Evolutionary conservation across 1,140 invertebrate species (phyloP).

Genomic region (Himalopsyche phryganea): DNA sequence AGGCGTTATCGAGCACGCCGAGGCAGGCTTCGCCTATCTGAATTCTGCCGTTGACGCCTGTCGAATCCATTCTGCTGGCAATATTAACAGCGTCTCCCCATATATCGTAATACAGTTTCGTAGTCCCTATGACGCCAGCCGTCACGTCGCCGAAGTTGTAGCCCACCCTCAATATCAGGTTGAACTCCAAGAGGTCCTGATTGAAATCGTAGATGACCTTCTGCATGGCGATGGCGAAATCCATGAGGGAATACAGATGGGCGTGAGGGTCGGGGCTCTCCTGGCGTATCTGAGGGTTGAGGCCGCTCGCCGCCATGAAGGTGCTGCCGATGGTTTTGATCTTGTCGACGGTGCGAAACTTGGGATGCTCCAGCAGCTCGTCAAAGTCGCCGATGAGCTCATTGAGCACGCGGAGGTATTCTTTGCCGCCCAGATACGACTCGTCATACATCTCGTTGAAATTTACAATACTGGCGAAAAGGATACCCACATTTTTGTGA

Average conservation of each 20-base stretch:
- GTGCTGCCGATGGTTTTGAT: conserved; percentile 98
- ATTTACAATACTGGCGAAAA: conserved; percentile 94
- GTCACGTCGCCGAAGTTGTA: conserved; percentile 87
- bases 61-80: conserved; percentile 93
- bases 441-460: conserved; percentile 97
- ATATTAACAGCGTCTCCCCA: conserved; percentile 99
- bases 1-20: conserved; percentile 61
- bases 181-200: conserved; percentile 81
- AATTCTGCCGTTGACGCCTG: conserved; percentile 78
- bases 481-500: conserved; percentile 87
- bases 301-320: conserved; percentile 95
- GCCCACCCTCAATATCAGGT: conserved; percentile 85
- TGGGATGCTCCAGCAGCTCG: conserved; percentile 75
- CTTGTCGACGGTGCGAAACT: conserved; percentile 91
- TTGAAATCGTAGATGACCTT: conserved; percentile 85
- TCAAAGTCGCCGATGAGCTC: conserved; percentile 95
- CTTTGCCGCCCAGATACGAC: conserved; percentile 86
- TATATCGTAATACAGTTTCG: conserved; percentile 95
- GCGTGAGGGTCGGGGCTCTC: conserved; percentile 62
- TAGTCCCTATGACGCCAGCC: conserved; percentile 93
- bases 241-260: conserved; percentile 82
- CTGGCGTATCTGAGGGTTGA: conserved; percentile 72
- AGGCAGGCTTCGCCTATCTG: conserved; percentile 79
- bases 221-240: conserved; percentile 86
- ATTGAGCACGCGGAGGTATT: conserved; percentile 91